Base-by-base conservation (phyloP, 2,888 invertebrate species). In the Apamea crenata region DNA sequence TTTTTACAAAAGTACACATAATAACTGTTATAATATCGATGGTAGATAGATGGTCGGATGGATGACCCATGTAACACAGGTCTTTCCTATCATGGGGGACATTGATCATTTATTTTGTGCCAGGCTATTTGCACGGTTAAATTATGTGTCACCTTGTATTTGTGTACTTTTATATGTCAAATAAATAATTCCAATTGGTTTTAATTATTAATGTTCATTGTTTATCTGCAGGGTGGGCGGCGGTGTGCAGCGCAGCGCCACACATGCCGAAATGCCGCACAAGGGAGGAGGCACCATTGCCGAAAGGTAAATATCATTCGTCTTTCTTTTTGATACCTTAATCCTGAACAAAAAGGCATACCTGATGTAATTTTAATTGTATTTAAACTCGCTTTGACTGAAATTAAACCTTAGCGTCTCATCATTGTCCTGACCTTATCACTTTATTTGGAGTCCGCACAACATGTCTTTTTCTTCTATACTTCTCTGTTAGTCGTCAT, bases 271-370 rank as follows among this genome's bases (percentile, higher is more conserved):
- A 84, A 96, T 97, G 96, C 97, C 97, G 87, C 95, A 97, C 90
- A 93, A 96, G 44, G 96, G 97, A 80, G 95, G 96, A 85, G 95
- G 96, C 94, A 97, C 97, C 88, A 97, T 97, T 84, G 97, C 97
- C 88, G 97, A 98, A 94, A 96, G 97, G 97, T 97, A 91, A 81
- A 44, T 78, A 66, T 29, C 18, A 4, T 25, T 59, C 4, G 32
- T 53, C 8, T 16, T 29, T 69, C 29, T 69, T 69, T 69, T 1
- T 69, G 7, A 21, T 4, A 44, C 29, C 12, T 68, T n/a, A 21
- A 29, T 21, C 21, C 44, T 29, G 44, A 68, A 1, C 21, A 44
- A 29, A n/a, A 29, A 44, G 36, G 14, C 8, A 25, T 25, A 66
- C 36, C 25, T 21, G 16, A 4, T 63, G 29, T 50, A 18, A 5